Evolutionary conservation across 2,113 vertebrate species (phyloP).

Genomic region (mouse (Mus musculus)): DNA sequence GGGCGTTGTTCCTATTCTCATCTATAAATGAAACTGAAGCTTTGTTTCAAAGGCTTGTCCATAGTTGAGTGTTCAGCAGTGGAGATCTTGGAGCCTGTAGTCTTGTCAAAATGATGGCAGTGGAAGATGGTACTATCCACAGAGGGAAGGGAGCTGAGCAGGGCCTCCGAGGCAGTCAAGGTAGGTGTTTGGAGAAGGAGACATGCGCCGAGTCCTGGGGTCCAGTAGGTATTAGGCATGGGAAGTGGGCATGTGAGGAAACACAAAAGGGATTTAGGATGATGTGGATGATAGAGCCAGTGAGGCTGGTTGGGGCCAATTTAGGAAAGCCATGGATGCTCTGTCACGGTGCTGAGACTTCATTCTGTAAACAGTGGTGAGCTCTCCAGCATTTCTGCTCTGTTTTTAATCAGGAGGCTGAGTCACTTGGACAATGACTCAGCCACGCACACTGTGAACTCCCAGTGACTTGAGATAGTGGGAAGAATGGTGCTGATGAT

Average conservation of each 20-base stretch:
- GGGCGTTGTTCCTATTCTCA: neutral
- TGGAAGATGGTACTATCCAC: neutral
- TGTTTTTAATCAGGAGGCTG: conserved; percentile 69
- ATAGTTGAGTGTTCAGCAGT: neutral
- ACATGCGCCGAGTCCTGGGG: neutral
- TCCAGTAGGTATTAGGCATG: neutral
- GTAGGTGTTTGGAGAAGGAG: neutral
- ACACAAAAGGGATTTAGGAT: no score
- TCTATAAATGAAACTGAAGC: conserved; percentile 5
- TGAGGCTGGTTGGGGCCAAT: neutral
- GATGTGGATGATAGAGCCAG: neutral
- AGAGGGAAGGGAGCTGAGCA: neutral
- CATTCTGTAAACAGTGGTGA: neutral
- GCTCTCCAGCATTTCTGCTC: conserved; percentile 6
- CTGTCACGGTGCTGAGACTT: neutral
- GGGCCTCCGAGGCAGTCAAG: neutral
- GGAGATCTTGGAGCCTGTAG: neutral
- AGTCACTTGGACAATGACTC: conserved; percentile 68
- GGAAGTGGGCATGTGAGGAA: neutral
- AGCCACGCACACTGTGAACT: conserved; percentile 44
- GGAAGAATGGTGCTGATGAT: conserved; percentile 45
- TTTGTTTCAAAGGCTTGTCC: neutral
- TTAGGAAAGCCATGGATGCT: neutral
- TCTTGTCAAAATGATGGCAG: neutral
- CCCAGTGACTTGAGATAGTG: conserved; percentile 61